These are phyloP conservation scores for Anthopleura sola DNA, from an alignment of 64 coral and sea anemone genomes.

Conservation along the genomic window DNA sequence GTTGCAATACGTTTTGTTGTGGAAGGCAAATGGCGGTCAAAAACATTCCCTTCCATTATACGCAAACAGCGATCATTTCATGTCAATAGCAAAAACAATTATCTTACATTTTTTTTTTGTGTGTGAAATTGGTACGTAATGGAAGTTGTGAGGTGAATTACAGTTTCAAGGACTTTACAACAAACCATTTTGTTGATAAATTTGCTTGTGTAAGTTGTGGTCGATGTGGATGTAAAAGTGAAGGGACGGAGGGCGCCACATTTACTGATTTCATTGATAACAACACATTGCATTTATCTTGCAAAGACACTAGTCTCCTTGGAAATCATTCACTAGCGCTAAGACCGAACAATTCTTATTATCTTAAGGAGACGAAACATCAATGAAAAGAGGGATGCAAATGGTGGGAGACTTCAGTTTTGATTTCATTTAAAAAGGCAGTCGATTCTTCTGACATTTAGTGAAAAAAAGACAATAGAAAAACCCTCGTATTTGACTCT, in stretches of 20 bases:
- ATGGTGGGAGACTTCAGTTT: not conserved
- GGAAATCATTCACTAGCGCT: not conserved
- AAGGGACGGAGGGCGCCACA: constrained; percentile 15
- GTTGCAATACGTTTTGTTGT: too few relatives aligned
- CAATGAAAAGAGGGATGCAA: not conserved
- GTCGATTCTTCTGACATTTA: not conserved
- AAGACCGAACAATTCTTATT: not conserved
- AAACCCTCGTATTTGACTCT: too few relatives aligned
- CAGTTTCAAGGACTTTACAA: not conserved
- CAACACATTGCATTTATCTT: constrained; percentile 13
- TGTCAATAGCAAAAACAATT: too few relatives aligned
- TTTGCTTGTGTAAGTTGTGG: constrained; percentile 4
- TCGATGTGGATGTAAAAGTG: not conserved
- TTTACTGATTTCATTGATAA: constrained; percentile 2
- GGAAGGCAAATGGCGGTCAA: too few relatives aligned
- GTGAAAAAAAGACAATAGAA: not conserved
- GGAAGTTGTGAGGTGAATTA: too few relatives aligned
- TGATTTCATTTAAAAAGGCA: not conserved
- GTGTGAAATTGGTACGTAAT: too few relatives aligned
- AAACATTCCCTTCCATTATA: not conserved
- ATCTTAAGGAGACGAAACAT: not conserved
- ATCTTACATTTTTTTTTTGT: too few relatives aligned
- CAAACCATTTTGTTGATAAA: not conserved
- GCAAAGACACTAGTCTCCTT: constrained; percentile 13
- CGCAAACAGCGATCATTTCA: not conserved